Percentiles rank a stretch among this genome's conserved stretches.
Evolutionary conservation across 2,797 vertebrate species (phyloP).

Genomic region (Notoglanidium macrostoma): DNA sequence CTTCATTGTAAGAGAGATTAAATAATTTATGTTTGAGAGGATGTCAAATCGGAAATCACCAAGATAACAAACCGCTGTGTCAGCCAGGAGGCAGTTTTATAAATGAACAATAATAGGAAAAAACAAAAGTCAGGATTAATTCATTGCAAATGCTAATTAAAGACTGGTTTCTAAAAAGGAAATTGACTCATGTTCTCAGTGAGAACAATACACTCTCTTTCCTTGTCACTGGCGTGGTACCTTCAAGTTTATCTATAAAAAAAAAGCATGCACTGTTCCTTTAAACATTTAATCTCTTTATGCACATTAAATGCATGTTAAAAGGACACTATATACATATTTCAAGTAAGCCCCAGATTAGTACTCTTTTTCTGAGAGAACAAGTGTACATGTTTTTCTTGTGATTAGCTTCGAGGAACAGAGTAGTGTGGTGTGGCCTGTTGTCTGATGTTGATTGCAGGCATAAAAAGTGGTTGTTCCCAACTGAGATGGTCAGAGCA

Average conservation of each 20-base stretch:
- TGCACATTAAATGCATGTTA: not conserved
- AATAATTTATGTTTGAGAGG: constrained; percentile 77
- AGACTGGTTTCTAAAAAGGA: constrained; percentile 58
- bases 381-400: not conserved
- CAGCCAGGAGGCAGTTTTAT: constrained; percentile 75
- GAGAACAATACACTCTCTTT: constrained; percentile 57
- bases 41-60: constrained; percentile 75
- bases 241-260: not conserved
- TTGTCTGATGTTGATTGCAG: constrained; percentile 26
- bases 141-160: constrained; percentile 66
- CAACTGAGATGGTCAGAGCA: not conserved
- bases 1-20: constrained; percentile 39
- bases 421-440: not conserved
- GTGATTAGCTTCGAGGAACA: not conserved
- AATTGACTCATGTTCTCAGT: constrained; percentile 63
- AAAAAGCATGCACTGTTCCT: not conserved
- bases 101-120: constrained; percentile 80
- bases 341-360: not conserved
- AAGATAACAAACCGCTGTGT: constrained; percentile 68
- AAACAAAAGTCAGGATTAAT: constrained; percentile 71
- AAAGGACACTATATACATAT: not conserved
- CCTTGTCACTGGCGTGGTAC: not conserved
- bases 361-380: too few relatives aligned
- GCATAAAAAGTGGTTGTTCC: constrained; percentile 55
- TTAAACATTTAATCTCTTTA: not conserved